These are phyloP conservation scores for Pelecanoides urinatrix DNA, from an alignment of 2,113 vertebrate species.

Conservation along the genomic window DNA sequence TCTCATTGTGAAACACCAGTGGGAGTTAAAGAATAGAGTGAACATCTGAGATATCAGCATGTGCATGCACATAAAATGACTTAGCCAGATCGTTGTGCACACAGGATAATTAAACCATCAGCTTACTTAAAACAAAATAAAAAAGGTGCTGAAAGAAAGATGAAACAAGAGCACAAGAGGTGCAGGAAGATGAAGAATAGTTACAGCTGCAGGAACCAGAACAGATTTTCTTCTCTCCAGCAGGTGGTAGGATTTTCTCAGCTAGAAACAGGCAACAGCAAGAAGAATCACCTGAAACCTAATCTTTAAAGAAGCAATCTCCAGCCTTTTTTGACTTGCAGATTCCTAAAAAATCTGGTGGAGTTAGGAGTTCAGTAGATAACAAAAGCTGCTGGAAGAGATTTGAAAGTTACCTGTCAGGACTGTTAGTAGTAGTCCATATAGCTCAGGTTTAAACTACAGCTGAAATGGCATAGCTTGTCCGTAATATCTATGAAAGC, in stretches of 20 bases:
- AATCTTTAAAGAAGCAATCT: not conserved
- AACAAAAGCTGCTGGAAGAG: not conserved
- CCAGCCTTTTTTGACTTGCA: not conserved
- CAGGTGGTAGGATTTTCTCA: constrained; percentile 51
- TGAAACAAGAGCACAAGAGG: not conserved
- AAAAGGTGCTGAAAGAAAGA: not conserved
- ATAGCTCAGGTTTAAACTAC: not conserved
- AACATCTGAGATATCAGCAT: not conserved
- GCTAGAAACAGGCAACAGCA: not conserved
- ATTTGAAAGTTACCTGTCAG: not conserved
- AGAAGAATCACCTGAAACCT: not conserved
- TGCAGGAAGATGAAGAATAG: not conserved
- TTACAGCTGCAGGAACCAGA: not conserved
- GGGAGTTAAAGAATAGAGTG: not conserved
- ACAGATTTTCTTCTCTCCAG: constrained; percentile 24
- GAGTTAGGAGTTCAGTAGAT: not conserved
- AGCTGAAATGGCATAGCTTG: not conserved
- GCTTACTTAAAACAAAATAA: not conserved
- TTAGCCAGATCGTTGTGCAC: not conserved
- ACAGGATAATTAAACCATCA: not conserved
- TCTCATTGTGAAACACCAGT: not conserved
- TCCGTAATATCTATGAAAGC: rapidly evolving
- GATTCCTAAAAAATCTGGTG: not conserved
- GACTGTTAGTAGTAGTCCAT: not conserved
- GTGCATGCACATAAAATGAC: not conserved